A percentile compares a stretch with the other conserved stretches of the same genome.
phyloP scores from a whole-genome alignment of 2,113 vertebrate genomes.

The Rhinoderma darwinii region DNA sequence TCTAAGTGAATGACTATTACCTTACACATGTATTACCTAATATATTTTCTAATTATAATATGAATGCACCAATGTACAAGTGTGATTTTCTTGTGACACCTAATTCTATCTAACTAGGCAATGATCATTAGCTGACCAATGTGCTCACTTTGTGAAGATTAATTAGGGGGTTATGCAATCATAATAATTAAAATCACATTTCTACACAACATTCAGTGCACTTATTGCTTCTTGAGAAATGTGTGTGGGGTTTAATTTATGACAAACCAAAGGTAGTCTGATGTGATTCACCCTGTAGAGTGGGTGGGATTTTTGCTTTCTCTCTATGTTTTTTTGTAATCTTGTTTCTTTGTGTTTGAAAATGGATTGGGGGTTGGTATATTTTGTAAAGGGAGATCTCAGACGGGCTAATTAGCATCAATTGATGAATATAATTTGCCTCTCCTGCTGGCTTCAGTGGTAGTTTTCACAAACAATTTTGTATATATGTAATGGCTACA shows the following conservation, averaged over 20 bases:
- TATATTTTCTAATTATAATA: conserved; percentile 8
- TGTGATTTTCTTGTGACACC: conserved; percentile 44
- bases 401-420: conserved; percentile 58
- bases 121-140: conserved; percentile 55
- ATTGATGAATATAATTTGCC: conserved; percentile 61
- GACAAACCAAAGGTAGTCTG: conserved; percentile 51
- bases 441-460: conserved; percentile 55
- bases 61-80: conserved; percentile 24
- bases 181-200: conserved; percentile 55
- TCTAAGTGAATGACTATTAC: background rate
- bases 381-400: conserved; percentile 55
- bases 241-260: conserved; percentile 47
- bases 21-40: background rate
- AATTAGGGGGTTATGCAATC: conserved; percentile 57
- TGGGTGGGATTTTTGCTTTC: conserved; percentile 53
- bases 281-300: conserved; percentile 58
- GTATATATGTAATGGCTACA: conserved; percentile 36
- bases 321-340: conserved; percentile 52
- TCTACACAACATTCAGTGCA: conserved; percentile 50
- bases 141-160: conserved; percentile 33
- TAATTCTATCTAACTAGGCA: conserved; percentile 45
- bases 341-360: conserved; percentile 58
- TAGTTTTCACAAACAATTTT: conserved; percentile 54
- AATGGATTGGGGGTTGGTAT: conserved; percentile 56
- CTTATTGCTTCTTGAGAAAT: conserved; percentile 49